Evolutionary conservation across 2,113 vertebrate genomes (phyloP).

Genomic region (Condylura cristata): DNA sequence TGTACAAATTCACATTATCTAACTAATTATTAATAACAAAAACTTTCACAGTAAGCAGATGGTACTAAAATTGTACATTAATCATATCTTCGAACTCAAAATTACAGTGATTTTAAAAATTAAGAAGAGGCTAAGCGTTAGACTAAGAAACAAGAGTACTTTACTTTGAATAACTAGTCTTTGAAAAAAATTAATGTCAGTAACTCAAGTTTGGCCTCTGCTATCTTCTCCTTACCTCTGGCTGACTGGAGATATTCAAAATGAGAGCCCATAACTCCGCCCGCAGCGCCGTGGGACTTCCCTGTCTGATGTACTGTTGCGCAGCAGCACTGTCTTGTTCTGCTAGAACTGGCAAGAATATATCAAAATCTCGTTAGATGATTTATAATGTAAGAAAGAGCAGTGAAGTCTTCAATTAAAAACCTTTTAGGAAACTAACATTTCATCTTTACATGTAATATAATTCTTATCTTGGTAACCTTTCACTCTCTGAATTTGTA

Average conservation of each 20-base stretch:
- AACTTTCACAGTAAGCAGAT: not conserved
- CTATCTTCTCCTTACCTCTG: slow-evolving; percentile 89
- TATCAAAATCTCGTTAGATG: slow-evolving; percentile 46
- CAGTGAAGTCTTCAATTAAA: not conserved
- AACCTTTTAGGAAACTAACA: not conserved
- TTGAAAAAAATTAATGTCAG: not conserved
- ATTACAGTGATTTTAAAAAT: slow-evolving; percentile 4
- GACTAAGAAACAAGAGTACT: not conserved
- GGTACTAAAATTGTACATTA: too few species aligned
- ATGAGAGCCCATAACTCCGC: slow-evolving; percentile 96
- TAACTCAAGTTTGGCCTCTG: not conserved
- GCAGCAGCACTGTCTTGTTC: slow-evolving; percentile 96
- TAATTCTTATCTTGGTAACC: not conserved
- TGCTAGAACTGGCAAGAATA: slow-evolving; percentile 87
- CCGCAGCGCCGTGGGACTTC: slow-evolving; percentile 94
- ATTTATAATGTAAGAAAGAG: not conserved
- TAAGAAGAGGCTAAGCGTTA: not conserved
- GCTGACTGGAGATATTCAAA: slow-evolving; percentile 93
- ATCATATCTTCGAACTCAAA: not conserved
- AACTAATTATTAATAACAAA: slow-evolving; percentile 32
- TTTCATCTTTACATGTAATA: not conserved
- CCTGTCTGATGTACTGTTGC: slow-evolving; percentile 96
- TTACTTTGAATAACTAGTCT: not conserved
- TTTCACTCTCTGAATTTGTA: slow-evolving; percentile 5
- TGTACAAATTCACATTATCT: not conserved